Percentiles rank a stretch among this genome's conserved stretches.
Evolutionary conservation across 53 echinoderm and acorn worm species (phyloP).

Genomic region (Hippasteria phrygiana): DNA sequence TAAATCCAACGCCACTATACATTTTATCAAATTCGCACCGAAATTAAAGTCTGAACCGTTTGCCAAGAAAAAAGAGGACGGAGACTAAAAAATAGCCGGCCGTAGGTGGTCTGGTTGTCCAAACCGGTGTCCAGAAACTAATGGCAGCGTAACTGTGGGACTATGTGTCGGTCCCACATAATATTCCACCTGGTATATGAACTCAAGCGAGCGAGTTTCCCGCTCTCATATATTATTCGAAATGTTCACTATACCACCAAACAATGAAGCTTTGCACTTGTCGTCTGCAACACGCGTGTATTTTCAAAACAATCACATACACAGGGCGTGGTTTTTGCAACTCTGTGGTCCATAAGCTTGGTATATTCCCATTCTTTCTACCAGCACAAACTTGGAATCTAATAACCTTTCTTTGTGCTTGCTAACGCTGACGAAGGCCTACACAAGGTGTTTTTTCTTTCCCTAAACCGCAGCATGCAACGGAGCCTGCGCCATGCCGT

Average conservation of each 20-base stretch:
- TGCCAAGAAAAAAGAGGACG: not conserved
- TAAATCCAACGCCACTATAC: conserved; percentile 16
- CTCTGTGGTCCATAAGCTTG: not conserved
- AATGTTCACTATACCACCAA: too few relatives aligned
- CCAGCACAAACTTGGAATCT: not conserved
- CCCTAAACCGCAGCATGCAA: conserved; percentile 17
- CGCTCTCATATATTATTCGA: too few relatives aligned
- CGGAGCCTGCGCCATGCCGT: conserved; percentile 46
- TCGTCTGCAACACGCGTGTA: not conserved
- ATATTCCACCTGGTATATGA: too few relatives aligned
- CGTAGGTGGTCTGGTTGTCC: too few relatives aligned
- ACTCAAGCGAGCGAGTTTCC: too few relatives aligned
- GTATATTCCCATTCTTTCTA: not conserved
- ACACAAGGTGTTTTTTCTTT: not conserved
- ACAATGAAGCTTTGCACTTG: not conserved
- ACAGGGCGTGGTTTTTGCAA: not conserved
- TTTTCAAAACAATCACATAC: not conserved
- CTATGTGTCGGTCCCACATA: too few relatives aligned
- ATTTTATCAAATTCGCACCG: conserved; percentile 54
- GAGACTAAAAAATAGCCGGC: too few relatives aligned
- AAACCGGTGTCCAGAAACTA: too few relatives aligned
- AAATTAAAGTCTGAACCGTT: not conserved
- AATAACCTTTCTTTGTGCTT: conserved; percentile 42
- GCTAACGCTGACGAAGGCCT: conserved; percentile 7
- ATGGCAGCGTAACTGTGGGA: too few relatives aligned